phyloP scores from a whole-genome alignment of 2,113 vertebrate genomes.

The Phalacrocorax carbo region DNA sequence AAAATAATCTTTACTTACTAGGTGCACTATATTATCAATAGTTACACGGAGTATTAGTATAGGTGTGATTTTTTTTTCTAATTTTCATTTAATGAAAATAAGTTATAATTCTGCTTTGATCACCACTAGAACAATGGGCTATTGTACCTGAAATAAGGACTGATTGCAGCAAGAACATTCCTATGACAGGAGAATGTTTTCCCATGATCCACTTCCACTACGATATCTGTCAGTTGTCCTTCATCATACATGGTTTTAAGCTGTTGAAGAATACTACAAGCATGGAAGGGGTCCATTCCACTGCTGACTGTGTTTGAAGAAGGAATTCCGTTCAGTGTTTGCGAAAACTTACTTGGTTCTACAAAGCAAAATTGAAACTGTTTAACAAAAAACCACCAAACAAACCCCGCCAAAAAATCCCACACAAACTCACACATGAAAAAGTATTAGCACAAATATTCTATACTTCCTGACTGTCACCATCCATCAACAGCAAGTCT shows the following conservation, averaged over 20 bases:
- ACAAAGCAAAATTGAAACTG: constrained; percentile 41
- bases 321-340: constrained; percentile 90
- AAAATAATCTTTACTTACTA: not conserved
- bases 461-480: not conserved
- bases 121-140: not conserved
- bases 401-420: not conserved
- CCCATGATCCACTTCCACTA: constrained; percentile 97
- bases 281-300: constrained; percentile 93
- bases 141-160: constrained; percentile 88
- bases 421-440: accelerated
- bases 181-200: constrained; percentile 96
- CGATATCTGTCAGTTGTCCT: constrained; percentile 95
- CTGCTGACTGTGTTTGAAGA: constrained; percentile 81
- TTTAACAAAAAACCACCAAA: not conserved
- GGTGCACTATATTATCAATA: not conserved
- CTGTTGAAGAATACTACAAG: constrained; percentile 95
- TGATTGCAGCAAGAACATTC: constrained; percentile 98
- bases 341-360: constrained; percentile 96
- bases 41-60: not conserved
- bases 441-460: not conserved
- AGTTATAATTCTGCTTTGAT: not conserved
- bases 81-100: not conserved
- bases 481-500: not conserved
- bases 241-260: constrained; percentile 97
- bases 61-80: not conserved